Percentiles rank a stretch among this genome's conserved stretches.
These are phyloP conservation scores for Ailuropoda melanoleuca DNA, from an alignment of 2,113 vertebrate genomes.

Conservation along the genomic window DNA sequence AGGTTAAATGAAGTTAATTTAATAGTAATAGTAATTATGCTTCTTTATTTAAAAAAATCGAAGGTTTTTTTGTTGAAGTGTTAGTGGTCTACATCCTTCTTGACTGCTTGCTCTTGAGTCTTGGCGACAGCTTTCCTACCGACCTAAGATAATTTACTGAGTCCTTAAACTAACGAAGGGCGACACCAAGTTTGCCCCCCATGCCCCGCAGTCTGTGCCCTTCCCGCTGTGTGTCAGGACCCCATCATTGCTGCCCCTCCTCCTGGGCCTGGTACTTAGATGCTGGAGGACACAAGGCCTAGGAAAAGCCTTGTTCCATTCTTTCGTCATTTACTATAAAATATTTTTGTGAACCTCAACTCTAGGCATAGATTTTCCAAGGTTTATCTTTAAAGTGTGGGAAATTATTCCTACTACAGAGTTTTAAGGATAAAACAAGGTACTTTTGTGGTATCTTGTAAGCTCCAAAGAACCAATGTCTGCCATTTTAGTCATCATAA, in stretches of 20 bases:
- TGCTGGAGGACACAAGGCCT: background rate
- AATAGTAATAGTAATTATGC: background rate
- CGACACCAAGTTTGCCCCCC: background rate
- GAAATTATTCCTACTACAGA: background rate
- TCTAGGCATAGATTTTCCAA: background rate
- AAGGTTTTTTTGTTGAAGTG: background rate
- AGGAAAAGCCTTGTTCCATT: background rate
- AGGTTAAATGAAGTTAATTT: background rate
- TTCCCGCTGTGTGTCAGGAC: background rate
- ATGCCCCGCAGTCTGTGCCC: background rate
- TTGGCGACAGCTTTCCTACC: background rate
- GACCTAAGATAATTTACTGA: background rate
- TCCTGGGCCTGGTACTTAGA: background rate
- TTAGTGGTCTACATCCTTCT: background rate
- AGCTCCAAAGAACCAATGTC: background rate
- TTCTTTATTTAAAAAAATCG: background rate
- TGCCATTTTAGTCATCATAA: background rate
- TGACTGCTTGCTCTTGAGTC: background rate
- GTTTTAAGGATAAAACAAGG: background rate
- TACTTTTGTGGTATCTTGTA: background rate
- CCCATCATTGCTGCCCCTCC: accelerated
- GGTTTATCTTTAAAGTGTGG: background rate
- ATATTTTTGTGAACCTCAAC: background rate
- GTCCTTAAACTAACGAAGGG: background rate
- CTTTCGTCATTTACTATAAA: background rate